These are phyloP conservation scores for Takifugu bimaculatus DNA, from an alignment of 2,113 vertebrate species.

Conservation along the genomic window DNA sequence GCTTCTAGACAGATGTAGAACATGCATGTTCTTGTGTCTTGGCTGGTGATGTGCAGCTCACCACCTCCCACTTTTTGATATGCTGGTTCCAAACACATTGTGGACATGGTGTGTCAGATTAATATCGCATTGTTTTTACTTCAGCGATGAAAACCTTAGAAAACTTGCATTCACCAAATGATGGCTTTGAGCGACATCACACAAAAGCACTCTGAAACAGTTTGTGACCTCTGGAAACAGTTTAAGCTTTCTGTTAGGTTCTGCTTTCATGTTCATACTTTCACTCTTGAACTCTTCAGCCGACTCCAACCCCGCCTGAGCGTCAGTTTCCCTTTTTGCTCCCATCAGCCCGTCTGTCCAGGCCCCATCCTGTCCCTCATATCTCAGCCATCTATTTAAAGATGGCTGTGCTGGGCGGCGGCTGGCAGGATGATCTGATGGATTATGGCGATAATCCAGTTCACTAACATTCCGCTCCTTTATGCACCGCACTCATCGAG, in stretches of 20 bases:
- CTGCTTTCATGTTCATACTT: conserved; percentile 6
- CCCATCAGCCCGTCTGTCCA: neutral
- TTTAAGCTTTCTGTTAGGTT: conserved; percentile 14
- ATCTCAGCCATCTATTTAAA: conserved; percentile 64
- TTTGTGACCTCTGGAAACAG: conserved; percentile 6
- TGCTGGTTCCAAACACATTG: too few species aligned
- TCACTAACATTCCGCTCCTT: conserved; percentile 60
- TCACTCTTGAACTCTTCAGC: conserved; percentile 5
- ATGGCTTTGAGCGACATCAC: neutral
- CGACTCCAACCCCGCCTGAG: neutral
- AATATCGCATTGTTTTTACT: too few species aligned
- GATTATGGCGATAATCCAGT: conserved; percentile 75
- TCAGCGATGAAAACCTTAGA: neutral
- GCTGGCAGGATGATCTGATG: conserved; percentile 66
- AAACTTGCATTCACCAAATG: neutral
- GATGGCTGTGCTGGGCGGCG: conserved; percentile 54
- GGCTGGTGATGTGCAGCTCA: too few species aligned
- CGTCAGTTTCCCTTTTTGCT: neutral
- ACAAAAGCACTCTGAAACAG: conserved; percentile 2
- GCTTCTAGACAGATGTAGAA: too few species aligned
- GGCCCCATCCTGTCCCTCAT: neutral
- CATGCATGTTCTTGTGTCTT: too few species aligned
- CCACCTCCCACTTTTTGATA: too few species aligned
- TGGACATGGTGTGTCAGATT: too few species aligned
- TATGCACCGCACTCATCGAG: conserved; percentile 30